Percentiles rank a stretch among this genome's conserved stretches.
Conservation (phyloP, 2,113 vertebrate genomes). For the Odontesthes bonariensis region DNA sequence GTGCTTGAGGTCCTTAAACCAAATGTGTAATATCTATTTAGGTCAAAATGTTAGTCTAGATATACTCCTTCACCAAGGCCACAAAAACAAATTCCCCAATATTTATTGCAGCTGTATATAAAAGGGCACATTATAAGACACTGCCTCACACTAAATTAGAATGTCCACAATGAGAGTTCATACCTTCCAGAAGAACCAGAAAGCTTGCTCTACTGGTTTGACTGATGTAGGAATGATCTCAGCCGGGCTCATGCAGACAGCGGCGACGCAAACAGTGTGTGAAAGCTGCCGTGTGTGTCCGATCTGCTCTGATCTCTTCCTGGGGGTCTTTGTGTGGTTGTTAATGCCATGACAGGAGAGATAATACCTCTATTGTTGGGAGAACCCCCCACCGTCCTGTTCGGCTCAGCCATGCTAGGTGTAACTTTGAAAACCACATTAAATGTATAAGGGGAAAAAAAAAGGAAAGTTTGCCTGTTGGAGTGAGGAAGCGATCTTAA, state of each 20-base stretch:
- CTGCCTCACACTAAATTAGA: conserved; percentile 2
- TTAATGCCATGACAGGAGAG: conserved; percentile 77
- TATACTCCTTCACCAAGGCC: conserved; percentile 2
- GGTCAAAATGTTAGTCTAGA: conserved; percentile 26
- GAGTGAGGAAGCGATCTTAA: neutral
- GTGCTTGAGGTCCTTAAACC: neutral
- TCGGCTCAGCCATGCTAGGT: conserved; percentile 37
- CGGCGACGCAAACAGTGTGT: conserved; percentile 50
- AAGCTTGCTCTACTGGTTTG: conserved; percentile 29
- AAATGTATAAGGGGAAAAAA: conserved; percentile 32
- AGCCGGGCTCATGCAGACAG: conserved; percentile 11
- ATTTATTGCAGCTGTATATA: conserved; percentile 17
- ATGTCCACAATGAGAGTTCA: conserved; percentile 8
- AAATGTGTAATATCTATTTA: conserved; percentile 6
- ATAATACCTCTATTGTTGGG: conserved; percentile 78
- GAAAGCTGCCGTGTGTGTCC: conserved; percentile 70
- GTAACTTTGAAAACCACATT: conserved; percentile 56
- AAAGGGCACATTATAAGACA: conserved; percentile 4
- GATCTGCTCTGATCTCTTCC: conserved; percentile 76
- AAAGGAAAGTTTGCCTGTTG: neutral
- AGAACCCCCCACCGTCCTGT: conserved; percentile 39
- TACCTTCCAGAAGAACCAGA: conserved; percentile 29
- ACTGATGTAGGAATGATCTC: conserved; percentile 49
- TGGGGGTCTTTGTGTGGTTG: conserved; percentile 72
- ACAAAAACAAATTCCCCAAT: neutral